These are phyloP conservation scores for Apomyelois bistriatella DNA, from an alignment of 2,888 invertebrate genomes.

Conservation along the genomic window DNA sequence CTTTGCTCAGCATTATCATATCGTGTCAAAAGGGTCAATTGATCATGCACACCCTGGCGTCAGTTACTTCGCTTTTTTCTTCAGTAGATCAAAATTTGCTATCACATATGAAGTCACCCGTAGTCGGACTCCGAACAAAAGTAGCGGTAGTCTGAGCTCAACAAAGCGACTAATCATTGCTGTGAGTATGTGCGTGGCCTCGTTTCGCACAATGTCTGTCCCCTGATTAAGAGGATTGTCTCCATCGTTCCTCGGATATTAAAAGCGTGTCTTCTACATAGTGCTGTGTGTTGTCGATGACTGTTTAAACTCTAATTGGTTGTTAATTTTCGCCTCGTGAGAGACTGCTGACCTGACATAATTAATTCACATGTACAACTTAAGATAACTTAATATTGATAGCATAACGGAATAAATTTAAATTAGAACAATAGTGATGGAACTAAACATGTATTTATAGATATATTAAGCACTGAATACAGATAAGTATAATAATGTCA, in stretches of 20 bases:
- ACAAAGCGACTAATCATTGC: constrained; percentile 69
- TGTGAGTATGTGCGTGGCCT: constrained; percentile 70
- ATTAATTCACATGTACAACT: too few species aligned
- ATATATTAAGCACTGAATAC: too few species aligned
- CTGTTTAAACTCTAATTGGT: background rate
- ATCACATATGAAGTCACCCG: background rate
- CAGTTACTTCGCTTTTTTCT: background rate
- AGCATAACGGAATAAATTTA: too few species aligned
- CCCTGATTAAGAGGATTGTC: constrained; percentile 79
- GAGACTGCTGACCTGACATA: too few species aligned
- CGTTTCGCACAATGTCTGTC: constrained; percentile 74
- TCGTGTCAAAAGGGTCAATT: too few species aligned
- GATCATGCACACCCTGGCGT: too few species aligned
- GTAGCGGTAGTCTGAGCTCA: constrained; percentile 7
- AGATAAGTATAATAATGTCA: too few species aligned
- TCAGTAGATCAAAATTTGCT: background rate
- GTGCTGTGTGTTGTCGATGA: constrained; percentile 30
- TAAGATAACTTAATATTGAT: too few species aligned
- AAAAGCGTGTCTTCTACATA: constrained; percentile 68
- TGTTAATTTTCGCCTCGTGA: too few species aligned
- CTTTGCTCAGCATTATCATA: too few species aligned
- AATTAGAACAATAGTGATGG: too few species aligned
- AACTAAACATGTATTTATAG: too few species aligned
- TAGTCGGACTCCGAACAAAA: background rate
- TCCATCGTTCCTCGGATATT: constrained; percentile 73